Base-by-base conservation (phyloP, 2,797 vertebrate species). In the Aphelocoma californica region DNA sequence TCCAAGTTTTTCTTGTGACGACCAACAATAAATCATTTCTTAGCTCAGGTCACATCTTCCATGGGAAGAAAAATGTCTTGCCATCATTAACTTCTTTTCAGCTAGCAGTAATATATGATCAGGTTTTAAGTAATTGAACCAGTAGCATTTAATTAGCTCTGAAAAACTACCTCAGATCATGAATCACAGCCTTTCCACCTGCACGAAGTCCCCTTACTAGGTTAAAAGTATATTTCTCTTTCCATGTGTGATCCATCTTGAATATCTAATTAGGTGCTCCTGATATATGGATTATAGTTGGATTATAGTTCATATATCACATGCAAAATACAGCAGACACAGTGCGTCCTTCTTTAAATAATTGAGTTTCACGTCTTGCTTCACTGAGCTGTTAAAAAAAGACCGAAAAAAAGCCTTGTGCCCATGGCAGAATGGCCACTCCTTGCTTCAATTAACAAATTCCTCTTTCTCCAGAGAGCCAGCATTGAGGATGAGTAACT, bases 131-230 rank as follows among this genome's bases (percentile, higher is more conserved):
- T 95, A 96, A 97, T 58, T 95, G 95, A 97, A 95, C 92, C 80
- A 88, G 88, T n/a, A 94, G 90, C 74, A 88, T 95, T 96, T 97
- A 97, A 97, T 97, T 97, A 97, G 95, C 90, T 95, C 93, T 70
- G 48, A 95, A 97, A 96, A 96, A 77, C 75, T 73, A 11, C 38
- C 40, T 72, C 72, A 81, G 93, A 94, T 81, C 86, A 97, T 96
- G 94, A 93, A 95, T 96, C 95, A 97, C 73, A 85, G 58, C 75
- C 79, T 71, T 96, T 82, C 66, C 74, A 95, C 94, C 92, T 94
- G 80, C 81, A 89, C 12, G 8, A 95, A 81, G 90, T 64, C 72
- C 38, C 72, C 77, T 70, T 54, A 73, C 53, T 72, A 84, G 90
- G 81, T 92, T 93, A 90, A 58, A 96, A 94, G 88, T 71, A 2